Percentiles rank a stretch among this genome's conserved stretches.
Evolutionary conservation across 2,888 invertebrate species (phyloP).

Genomic region (Brenthis ino): DNA sequence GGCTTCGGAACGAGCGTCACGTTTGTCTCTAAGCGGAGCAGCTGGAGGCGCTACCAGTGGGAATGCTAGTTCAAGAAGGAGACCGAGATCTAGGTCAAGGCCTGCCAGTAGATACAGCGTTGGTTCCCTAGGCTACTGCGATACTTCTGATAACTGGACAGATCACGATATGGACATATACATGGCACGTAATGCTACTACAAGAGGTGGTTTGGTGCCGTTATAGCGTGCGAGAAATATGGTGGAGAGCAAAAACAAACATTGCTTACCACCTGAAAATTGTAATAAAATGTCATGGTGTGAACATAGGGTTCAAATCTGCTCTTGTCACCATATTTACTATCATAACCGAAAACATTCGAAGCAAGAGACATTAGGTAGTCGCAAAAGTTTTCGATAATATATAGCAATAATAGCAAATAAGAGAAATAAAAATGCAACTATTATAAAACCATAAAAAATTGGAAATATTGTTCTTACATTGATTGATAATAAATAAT

Average conservation of each 20-base stretch:
- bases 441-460: no score
- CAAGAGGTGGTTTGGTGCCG: conserved; percentile 92
- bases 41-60: conserved; percentile 84
- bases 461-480: no score
- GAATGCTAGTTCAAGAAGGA: conserved; percentile 84
- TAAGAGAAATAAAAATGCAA: no score
- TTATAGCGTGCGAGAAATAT: conserved; percentile 81
- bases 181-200: conserved; percentile 95
- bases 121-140: conserved; percentile 93
- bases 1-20: conserved; percentile 90
- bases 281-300: conserved; percentile 52
- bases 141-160: conserved; percentile 96
- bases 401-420: not conserved
- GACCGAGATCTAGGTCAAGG: conserved; percentile 90
- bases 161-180: conserved; percentile 98
- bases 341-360: conserved; percentile 14
- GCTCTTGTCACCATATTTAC: conserved; percentile 40
- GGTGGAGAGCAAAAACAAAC: conserved; percentile 53
- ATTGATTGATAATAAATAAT: no score
- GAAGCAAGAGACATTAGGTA: not conserved
- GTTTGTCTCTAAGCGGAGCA: conserved; percentile 86
- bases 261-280: conserved; percentile 52
- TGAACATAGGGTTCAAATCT: conserved; percentile 50
- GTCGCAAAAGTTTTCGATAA: not conserved
- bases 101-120: conserved; percentile 91